phyloP scores from a whole-genome alignment of 2,888 invertebrate genomes.

The Aleiodes alternator region DNA sequence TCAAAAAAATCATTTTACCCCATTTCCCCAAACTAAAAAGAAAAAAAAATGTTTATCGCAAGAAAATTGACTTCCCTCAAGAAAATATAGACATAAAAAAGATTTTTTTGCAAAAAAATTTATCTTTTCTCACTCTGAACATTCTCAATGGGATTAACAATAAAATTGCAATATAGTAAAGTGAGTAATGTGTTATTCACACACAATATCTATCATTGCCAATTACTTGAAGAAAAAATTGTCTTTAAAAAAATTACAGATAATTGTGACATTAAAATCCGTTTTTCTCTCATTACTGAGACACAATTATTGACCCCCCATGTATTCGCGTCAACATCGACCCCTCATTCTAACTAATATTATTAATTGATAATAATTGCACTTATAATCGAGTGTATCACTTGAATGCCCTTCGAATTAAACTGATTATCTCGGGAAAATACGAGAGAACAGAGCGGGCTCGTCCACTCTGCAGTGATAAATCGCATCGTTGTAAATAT shows the following conservation, averaged over 20 bases:
- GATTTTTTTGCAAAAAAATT: too few relatives aligned
- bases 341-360: not conserved
- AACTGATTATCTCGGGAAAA: not conserved
- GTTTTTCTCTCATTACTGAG: not conserved
- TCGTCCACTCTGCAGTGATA: not conserved
- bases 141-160: too few relatives aligned
- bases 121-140: too few relatives aligned
- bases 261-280: not conserved
- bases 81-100: too few relatives aligned
- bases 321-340: constrained; percentile 10
- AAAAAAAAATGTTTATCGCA: too few relatives aligned
- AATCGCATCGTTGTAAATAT: too few relatives aligned
- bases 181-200: constrained; percentile 3
- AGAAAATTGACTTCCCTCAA: too few relatives aligned
- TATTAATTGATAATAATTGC: constrained; percentile 16
- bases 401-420: constrained; percentile 2
- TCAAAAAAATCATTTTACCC: too few relatives aligned
- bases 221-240: not conserved
- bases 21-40: too few relatives aligned
- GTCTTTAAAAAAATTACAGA: not conserved
- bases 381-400: not conserved
- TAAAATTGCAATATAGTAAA: too few relatives aligned
- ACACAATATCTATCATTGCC: not conserved
- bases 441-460: constrained; percentile 5
- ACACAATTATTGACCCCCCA: constrained; percentile 27